A percentile compares a stretch with the other conserved stretches of the same genome.
Conservation (phyloP, 2,113 vertebrate species). For the Grantiella picta region DNA sequence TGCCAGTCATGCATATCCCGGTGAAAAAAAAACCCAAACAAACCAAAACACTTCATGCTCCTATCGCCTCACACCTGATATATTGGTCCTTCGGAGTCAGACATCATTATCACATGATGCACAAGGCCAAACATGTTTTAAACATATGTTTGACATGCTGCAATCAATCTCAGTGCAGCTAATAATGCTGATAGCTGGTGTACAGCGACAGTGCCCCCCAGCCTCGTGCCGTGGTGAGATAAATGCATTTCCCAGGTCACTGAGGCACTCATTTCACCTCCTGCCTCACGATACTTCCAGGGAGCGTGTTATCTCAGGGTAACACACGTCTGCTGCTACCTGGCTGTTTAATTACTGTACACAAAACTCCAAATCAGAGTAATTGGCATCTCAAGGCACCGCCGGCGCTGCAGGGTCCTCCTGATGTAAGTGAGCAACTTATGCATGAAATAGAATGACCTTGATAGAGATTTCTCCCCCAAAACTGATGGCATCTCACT, state of each 20-base stretch:
- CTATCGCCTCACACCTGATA: background rate
- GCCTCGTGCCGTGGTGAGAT: conserved; percentile 40
- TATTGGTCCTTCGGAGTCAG: background rate
- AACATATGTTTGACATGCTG: conserved; percentile 55
- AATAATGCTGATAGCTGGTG: background rate
- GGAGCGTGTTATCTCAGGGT: conserved; percentile 65
- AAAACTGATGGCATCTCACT: background rate
- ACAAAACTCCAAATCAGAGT: conserved; percentile 47
- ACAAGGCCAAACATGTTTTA: conserved; percentile 32
- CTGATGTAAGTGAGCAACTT: conserved; percentile 5
- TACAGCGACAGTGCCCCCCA: background rate
- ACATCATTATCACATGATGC: background rate
- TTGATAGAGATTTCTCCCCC: background rate
- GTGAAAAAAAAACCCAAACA: background rate
- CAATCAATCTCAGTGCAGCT: background rate
- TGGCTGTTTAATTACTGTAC: conserved; percentile 68
- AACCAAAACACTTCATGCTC: background rate
- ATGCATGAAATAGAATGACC: background rate
- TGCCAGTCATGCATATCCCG: background rate
- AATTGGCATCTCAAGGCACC: conserved; percentile 30
- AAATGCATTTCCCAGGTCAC: conserved; percentile 52
- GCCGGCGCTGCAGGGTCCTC: background rate
- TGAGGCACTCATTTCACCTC: conserved; percentile 43
- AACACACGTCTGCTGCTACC: conserved; percentile 61
- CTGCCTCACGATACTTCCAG: conserved; percentile 45